These are phyloP conservation scores for Choloepus didactylus DNA, from an alignment of 2,797 vertebrate genomes.

Conservation along the genomic window DNA sequence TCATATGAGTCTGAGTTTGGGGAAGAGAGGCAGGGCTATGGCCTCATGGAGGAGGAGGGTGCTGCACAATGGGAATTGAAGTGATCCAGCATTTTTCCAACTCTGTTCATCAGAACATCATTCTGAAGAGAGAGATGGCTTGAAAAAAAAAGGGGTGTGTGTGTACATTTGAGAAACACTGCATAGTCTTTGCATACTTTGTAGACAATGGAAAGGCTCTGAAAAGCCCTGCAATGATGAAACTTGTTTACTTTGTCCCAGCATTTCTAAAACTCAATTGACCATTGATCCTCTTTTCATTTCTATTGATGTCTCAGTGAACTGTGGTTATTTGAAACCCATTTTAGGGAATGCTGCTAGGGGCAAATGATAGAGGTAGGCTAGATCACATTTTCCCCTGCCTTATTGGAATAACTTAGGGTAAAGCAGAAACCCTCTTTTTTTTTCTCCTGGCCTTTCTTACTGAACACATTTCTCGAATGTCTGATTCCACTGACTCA, in stretches of 20 bases:
- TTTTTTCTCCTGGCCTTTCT: background rate
- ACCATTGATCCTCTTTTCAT: background rate
- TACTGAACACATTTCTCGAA: conserved; percentile 31
- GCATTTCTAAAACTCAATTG: conserved; percentile 10
- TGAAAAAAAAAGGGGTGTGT: background rate
- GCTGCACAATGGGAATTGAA: background rate
- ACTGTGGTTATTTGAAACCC: background rate
- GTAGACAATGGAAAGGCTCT: background rate
- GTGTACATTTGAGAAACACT: background rate
- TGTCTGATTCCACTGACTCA: background rate
- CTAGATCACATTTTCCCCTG: background rate
- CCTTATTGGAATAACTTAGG: background rate
- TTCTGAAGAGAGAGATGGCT: conserved; percentile 12
- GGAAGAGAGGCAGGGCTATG: background rate
- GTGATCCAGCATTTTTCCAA: conserved; percentile 4
- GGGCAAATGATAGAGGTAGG: background rate
- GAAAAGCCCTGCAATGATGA: conserved; percentile 8
- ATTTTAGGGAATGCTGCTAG: conserved; percentile 56
- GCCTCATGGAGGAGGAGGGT: background rate
- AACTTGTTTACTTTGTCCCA: conserved; percentile 13
- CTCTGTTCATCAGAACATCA: background rate
- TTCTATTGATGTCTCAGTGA: conserved; percentile 14
- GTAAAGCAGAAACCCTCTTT: background rate
- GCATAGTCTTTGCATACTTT: background rate
- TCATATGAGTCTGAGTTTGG: background rate